These are phyloP conservation scores for Lamprologus tigripictilis DNA, from an alignment of 2,113 vertebrate species.

Conservation along the genomic window DNA sequence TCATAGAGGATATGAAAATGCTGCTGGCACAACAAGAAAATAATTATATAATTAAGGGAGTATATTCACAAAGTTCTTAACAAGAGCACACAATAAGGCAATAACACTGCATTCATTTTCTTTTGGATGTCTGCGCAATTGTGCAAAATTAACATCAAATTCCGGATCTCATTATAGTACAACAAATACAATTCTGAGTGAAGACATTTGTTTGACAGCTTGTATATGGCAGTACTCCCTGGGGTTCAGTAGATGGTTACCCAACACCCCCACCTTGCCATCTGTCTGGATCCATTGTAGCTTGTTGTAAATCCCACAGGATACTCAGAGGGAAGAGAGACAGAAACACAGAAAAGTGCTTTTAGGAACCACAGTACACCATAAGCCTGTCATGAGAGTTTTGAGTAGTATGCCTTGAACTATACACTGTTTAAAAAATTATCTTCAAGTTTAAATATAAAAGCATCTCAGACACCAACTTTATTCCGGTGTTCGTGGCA, in stretches of 20 bases:
- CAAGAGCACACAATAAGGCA: background rate
- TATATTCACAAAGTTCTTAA: background rate
- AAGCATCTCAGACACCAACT: background rate
- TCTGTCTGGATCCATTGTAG: slow-evolving; percentile 62
- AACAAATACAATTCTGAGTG: slow-evolving; percentile 21
- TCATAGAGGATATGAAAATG: slow-evolving; percentile 5
- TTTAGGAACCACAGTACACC: slow-evolving; percentile 33
- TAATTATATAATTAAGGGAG: slow-evolving; percentile 15
- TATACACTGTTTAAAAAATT: slow-evolving; percentile 24
- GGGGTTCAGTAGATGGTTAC: slow-evolving; percentile 43
- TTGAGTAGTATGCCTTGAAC: slow-evolving; percentile 21
- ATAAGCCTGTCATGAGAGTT: slow-evolving; percentile 34
- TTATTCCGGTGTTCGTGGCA: background rate
- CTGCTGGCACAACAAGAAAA: slow-evolving; percentile 40
- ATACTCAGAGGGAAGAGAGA: slow-evolving; percentile 32
- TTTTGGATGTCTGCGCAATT: slow-evolving; percentile 3
- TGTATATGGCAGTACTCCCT: slow-evolving; percentile 41
- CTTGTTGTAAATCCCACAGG: slow-evolving; percentile 48
- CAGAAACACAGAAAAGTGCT: slow-evolving; percentile 62
- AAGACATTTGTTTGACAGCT: slow-evolving; percentile 60
- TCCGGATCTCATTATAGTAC: slow-evolving; percentile 23
- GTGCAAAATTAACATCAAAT: slow-evolving; percentile 22
- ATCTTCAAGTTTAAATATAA: slow-evolving; percentile 6
- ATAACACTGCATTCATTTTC: background rate
- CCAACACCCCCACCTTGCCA: slow-evolving; percentile 57